Evolutionary conservation across 2,888 invertebrate genomes (phyloP), one percentile per base, ranked within the genome.

Genomic region (Lymantria dispar): DNA sequence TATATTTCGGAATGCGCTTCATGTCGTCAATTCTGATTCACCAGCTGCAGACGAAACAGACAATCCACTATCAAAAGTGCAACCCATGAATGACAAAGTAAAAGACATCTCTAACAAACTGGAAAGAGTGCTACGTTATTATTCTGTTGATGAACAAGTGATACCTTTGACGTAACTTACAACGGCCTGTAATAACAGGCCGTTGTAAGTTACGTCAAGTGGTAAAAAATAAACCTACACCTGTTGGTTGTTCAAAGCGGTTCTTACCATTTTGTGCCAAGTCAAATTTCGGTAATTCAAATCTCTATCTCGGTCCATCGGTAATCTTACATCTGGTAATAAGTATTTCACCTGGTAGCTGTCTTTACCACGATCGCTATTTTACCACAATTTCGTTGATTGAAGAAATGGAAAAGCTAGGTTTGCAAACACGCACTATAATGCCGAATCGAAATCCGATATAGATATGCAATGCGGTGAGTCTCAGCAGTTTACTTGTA

Each of bases 1-100:
- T 9, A 9, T 1, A 0, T 38, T 58, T 12, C 45, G 58, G 0
- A 54, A 48, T 15, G 45, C 48, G n/a, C 46, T 62, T 7, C 58
- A 62, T 45, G 58, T 59, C 13, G 47, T 52, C 1, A 46, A 52
- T 10, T n/a, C 15, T 3, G 50, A 52, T 42, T 12, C 42, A 8
- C 8, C 31, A 39, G 8, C 39, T 3, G 10, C 29, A 29, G 12
- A 15, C 3, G 22, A 38, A 37, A 22, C 11, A 9, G 33, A 31
- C 33, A 45, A 45, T 33, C 45, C 45, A 33, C 45, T 45, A 5
- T 45, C 37, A 38, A 45, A 45, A 37, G 45, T 45, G 3, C 45
- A 45, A 37, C 45, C 45, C 8, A 37, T 45, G 12, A 36, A 37
- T 8, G 45, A 45, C 45, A 1, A 15, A 37, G 45, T 45, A 13